Conservation (phyloP, 2,113 vertebrate species). For the Oophaga pumilio region DNA sequence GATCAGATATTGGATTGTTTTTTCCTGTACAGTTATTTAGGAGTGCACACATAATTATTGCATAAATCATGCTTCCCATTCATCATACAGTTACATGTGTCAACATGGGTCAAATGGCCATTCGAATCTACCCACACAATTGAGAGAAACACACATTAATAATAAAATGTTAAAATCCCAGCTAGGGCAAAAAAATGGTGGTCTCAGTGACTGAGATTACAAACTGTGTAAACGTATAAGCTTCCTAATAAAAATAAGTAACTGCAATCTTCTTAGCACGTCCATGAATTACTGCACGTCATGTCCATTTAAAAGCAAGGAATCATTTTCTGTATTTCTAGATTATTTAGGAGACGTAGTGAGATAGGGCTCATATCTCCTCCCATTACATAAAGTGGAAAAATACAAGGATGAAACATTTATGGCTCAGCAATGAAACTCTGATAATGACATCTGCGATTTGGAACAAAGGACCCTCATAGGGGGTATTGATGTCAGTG, state of each 20-base stretch:
- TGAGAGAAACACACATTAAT: constrained; percentile 3
- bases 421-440: constrained; percentile 21
- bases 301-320: not conserved
- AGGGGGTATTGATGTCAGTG: constrained; percentile 56
- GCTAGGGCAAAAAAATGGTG: not conserved
- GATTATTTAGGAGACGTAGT: not conserved
- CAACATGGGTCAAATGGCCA: constrained; percentile 23
- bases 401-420: constrained; percentile 29
- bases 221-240: not conserved
- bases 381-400: not conserved
- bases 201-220: constrained; percentile 11
- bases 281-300: constrained; percentile 19
- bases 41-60: not conserved
- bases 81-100: constrained; percentile 16
- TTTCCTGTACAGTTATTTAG: constrained; percentile 5
- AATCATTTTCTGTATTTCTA: constrained; percentile 10
- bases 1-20: not conserved
- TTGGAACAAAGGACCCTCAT: constrained; percentile 45
- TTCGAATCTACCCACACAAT: constrained; percentile 21
- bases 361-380: constrained; percentile 12
- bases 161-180: not conserved
- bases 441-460: constrained; percentile 49
- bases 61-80: constrained; percentile 21
- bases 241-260: constrained; percentile 5
- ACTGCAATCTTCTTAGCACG: constrained; percentile 6